These are phyloP conservation scores for Drosophila varians DNA, from an alignment of 1,140 invertebrate genomes.

Conservation along the genomic window DNA sequence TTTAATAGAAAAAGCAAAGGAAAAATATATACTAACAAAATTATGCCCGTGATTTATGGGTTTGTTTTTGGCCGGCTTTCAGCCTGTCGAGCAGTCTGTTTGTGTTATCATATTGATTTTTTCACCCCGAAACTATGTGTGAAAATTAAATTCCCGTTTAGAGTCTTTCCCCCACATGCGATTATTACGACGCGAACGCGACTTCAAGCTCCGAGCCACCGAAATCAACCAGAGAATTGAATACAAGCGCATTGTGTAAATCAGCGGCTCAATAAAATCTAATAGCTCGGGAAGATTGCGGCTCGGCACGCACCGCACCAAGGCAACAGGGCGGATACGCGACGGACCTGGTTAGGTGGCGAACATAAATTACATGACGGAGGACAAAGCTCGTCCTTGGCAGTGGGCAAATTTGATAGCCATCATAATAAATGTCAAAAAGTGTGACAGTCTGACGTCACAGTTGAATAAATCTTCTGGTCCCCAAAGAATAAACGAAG, in stretches of 20 bases:
- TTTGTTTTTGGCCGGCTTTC: constrained; percentile 36
- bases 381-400: constrained; percentile 57
- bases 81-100: constrained; percentile 9
- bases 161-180: constrained; percentile 39
- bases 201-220: background rate
- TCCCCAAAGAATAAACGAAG: background rate
- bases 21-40: constrained; percentile 45
- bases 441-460: constrained; percentile 16
- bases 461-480: background rate
- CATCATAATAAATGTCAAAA: constrained; percentile 28
- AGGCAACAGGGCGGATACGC: constrained; percentile 26
- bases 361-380: constrained; percentile 60
- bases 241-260: constrained; percentile 76
- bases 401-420: constrained; percentile 43
- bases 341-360: constrained; percentile 16
- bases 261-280: constrained; percentile 80
- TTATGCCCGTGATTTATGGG: constrained; percentile 69
- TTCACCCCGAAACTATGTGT: constrained; percentile 52
- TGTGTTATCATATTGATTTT: constrained; percentile 56
- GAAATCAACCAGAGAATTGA: constrained; percentile 52
- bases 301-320: constrained; percentile 62
- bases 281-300: constrained; percentile 74
- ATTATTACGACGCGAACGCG: constrained; percentile 29
- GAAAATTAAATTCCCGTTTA: constrained; percentile 77
- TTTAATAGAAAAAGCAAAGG: constrained; percentile 45